Base-by-base conservation (phyloP, 1,140 invertebrate species). In the Zelostemma sp. region DNA sequence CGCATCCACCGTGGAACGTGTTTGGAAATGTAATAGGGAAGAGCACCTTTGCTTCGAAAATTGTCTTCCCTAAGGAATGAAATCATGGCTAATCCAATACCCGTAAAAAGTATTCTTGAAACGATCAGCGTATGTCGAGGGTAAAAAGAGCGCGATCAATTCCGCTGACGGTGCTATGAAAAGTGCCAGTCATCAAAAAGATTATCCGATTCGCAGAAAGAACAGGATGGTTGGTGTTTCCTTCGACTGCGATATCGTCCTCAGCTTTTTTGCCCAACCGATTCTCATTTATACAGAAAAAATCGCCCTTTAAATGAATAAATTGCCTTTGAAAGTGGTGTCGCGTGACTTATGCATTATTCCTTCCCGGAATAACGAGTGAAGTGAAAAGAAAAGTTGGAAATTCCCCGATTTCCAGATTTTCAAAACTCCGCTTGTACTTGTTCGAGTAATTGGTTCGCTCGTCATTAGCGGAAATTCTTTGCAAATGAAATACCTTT, bases 401-500 rank as follows among this genome's bases (percentile, higher is more conserved):
- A n/a, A n/a, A n/a, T n/a, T n/a, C n/a, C n/a, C n/a, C n/a, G n/a
- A n/a, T n/a, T n/a, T n/a, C n/a, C n/a, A n/a, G n/a, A n/a, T n/a
- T n/a, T n/a, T n/a, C n/a, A n/a, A n/a, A n/a, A n/a, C n/a, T n/a
- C n/a, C n/a, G n/a, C n/a, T n/a, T n/a, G n/a, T n/a, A n/a, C n/a
- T n/a, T n/a, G n/a, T n/a, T n/a, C n/a, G n/a, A n/a, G n/a, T n/a
- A n/a, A n/a, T n/a, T n/a, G n/a, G n/a, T n/a, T n/a, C n/a, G n/a
- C n/a, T n/a, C n/a, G n/a, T n/a, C n/a, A n/a, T n/a, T n/a, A n/a
- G n/a, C n/a, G n/a, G n/a, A n/a, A n/a, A n/a, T 25, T 25, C 21
- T 4, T 3, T 25, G 21, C 8, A 63, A 63, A 69, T 63, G 63
- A 69, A 64, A 69, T 69, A 69, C 60, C 50, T 69, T 56, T 55